Evolutionary conservation across 2,888 invertebrate genomes (phyloP), one percentile per base, ranked within the genome.

Genomic region (Cabera pusaria): DNA sequence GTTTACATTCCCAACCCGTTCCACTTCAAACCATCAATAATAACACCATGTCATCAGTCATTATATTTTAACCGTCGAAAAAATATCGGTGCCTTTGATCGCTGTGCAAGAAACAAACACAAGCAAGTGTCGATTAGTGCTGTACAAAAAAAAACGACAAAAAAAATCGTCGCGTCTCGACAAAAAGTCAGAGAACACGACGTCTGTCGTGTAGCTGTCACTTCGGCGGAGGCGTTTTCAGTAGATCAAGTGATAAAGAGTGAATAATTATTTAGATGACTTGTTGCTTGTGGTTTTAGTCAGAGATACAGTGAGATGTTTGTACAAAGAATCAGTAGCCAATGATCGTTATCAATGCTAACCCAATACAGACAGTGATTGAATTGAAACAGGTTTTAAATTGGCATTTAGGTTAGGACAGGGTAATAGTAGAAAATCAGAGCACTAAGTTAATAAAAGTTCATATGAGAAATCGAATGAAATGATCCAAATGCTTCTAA

Each of bases 121-220:
- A 42, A 52, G 56, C 67, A 64, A 70, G 82, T 82, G 82, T 72
- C 82, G 82, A 85, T 84, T 80, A 83, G 73, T 57, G 32, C 22
- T 22, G 35, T 27, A 26, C 42, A 45, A 49, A 51, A n/a, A n/a
- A 32, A 32, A 50, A 28, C 51, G 52, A 65, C 58, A 68, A 64
- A 69, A 69, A 61, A 48, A 56, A 46, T 57, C 40, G 39, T 36
- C 48, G 56, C 38, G 39, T 53, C 64, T 67, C 79, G 75, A 78
- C 78, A 80, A 80, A 75, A 61, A 64, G 63, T 69, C 72, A 71
- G 67, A 55, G 45, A 59, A 72, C 70, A 72, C 58, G 65, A 58
- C 79, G 84, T 83, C 76, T 72, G 84, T 81, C 82, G 70, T 78
- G 77, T 79, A 58, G 64, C 52, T 54, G 64, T 63, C 59, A 52